Evolutionary conservation across 2,797 vertebrate species (phyloP), one percentile per base, ranked within the genome.

Genomic region (Podargus strigoides): DNA sequence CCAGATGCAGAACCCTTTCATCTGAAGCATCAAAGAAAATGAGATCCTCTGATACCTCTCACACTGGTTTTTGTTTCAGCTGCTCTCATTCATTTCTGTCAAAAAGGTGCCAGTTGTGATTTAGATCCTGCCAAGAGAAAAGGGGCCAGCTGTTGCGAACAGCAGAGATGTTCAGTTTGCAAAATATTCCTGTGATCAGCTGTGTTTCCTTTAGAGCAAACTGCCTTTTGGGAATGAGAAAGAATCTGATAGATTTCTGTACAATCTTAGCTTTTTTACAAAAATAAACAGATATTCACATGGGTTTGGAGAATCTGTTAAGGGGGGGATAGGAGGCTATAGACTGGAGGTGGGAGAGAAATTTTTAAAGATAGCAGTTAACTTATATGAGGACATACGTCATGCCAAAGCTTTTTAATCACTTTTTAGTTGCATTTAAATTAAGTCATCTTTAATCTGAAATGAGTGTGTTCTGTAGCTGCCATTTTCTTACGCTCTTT

Each of bases 1-100:
- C 69, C 39, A 81, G 67, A 58, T 59, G 60, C 53, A 37, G 52
- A 72, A 76, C 20, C 12, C 64, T 92, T 93, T 94, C 66, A 85
- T 93, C 72, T 72, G 66, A 67, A 56, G 47, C 64, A 87, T 94
- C 69, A 90, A 93, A 93, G 85, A 50, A 85, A 92, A 92, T 16
- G 2, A 92, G 32, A 16, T 95, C 11, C 46, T 85, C 68, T 83
- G 78, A 52, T 42, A 47, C 39, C 41, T 87, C 46, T 95, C 79
- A 59, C 27, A 37, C 14, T 0, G 7, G 3, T 56, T 81, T 77
- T 90, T 93, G 52, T 93, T 91, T 89, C 78, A 79, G 47, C 47
- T 87, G 39, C 23, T 80, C 56, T 92, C 56, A 24, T 67, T 63
- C 72, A 2, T 56, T 90, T 34, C 49, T 63, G 55, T 93, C 90